Evolutionary conservation across 2,888 invertebrate genomes (phyloP).

Genomic region (Agrotis puta): DNA sequence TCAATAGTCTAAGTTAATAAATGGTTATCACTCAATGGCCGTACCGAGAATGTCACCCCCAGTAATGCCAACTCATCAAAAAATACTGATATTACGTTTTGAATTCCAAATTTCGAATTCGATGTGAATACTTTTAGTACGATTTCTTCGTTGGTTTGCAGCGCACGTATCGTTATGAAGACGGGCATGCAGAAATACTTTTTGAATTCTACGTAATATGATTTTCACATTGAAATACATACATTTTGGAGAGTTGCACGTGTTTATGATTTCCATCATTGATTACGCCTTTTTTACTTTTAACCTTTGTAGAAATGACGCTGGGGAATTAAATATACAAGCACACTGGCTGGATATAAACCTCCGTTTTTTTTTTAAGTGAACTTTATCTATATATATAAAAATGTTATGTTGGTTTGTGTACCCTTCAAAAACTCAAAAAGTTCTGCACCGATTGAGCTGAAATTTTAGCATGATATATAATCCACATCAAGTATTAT

Average conservation of each 20-base stretch:
- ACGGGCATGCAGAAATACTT: conserved; percentile 56
- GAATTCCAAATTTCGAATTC: conserved; percentile 48
- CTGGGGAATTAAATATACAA: conserved; percentile 4
- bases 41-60: conserved; percentile 26
- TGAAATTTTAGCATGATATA: too few relatives aligned
- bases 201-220: conserved; percentile 39
- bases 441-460: too few relatives aligned
- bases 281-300: conserved; percentile 14
- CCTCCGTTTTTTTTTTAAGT: neutral
- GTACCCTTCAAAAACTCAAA: too few relatives aligned
- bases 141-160: conserved; percentile 30
- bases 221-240: conserved; percentile 49
- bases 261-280: conserved; percentile 37
- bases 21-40: neutral
- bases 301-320: neutral
- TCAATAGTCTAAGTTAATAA: neutral
- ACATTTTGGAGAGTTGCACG: conserved; percentile 28
- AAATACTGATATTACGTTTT: conserved; percentile 27
- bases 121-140: conserved; percentile 42
- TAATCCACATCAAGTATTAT: too few relatives aligned
- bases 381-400: too few relatives aligned
- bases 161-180: conserved; percentile 46
- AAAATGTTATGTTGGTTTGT: too few relatives aligned
- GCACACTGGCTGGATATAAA: neutral
- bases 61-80: conserved; percentile 29